Percentiles rank a stretch among this genome's conserved stretches.
These are phyloP conservation scores for Agrilus biguttatus DNA, from an alignment of 2,888 invertebrate species.

Conservation along the genomic window DNA sequence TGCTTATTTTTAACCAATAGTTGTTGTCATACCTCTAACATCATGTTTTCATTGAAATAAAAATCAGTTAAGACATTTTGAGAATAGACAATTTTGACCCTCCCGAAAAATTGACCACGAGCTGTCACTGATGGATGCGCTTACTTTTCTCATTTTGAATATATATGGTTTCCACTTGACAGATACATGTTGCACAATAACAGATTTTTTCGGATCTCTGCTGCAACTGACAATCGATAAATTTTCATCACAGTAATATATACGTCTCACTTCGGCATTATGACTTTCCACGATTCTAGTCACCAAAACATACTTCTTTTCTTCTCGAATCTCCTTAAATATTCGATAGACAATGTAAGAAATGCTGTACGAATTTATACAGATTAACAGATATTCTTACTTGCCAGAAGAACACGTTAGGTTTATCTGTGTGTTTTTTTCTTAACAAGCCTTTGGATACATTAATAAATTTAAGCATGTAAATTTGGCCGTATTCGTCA, in stretches of 20 bases:
- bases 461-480: slow-evolving; percentile 37
- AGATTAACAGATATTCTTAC: slow-evolving; percentile 24
- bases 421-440: slow-evolving; percentile 36
- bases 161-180: slow-evolving; percentile 37
- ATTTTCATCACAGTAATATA: slow-evolving; percentile 34
- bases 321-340: slow-evolving; percentile 37
- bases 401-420: slow-evolving; percentile 45
- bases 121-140: background rate
- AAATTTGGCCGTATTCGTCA: slow-evolving; percentile 39
- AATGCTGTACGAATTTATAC: too few species aligned
- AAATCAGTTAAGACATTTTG: too few species aligned
- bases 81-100: too few species aligned
- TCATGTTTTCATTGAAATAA: too few species aligned
- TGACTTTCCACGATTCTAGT: slow-evolving; percentile 34
- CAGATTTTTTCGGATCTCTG: slow-evolving; percentile 35
- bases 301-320: slow-evolving; percentile 35
- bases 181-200: slow-evolving; percentile 33
- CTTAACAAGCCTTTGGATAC: slow-evolving; percentile 38
- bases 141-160: slow-evolving; percentile 40
- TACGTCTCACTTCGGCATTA: slow-evolving; percentile 33
- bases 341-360: background rate
- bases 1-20: too few species aligned
- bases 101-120: too few species aligned
- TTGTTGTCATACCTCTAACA: too few species aligned
- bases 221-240: slow-evolving; percentile 40